phyloP scores from a whole-genome alignment of 1,140 invertebrate species.

The Matsumurasca onukii region DNA sequence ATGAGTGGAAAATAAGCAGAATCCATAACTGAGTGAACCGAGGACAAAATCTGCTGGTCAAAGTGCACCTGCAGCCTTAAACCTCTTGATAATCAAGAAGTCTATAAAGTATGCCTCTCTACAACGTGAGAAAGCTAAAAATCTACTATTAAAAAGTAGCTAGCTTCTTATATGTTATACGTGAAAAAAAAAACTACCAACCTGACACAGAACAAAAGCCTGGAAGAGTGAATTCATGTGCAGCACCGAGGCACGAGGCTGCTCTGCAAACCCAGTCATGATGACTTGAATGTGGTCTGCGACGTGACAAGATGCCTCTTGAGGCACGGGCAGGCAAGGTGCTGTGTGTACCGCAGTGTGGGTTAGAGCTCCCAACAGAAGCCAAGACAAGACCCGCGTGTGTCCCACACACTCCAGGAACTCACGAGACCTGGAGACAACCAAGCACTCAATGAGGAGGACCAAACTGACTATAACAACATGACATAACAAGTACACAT shows the following conservation, averaged over 20 bases:
- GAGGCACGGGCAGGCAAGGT: slow-evolving; percentile 83
- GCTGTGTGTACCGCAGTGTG: slow-evolving; percentile 69
- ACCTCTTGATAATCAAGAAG: too few species aligned
- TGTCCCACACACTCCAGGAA: slow-evolving; percentile 95
- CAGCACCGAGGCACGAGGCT: slow-evolving; percentile 83
- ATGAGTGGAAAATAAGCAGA: too few species aligned
- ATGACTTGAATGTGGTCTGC: slow-evolving; percentile 96
- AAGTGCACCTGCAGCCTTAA: too few species aligned
- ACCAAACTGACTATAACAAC: too few species aligned
- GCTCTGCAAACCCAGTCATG: slow-evolving; percentile 95
- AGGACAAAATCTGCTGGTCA: too few species aligned
- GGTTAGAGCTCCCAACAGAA: slow-evolving; percentile 90
- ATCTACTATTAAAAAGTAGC: too few species aligned
- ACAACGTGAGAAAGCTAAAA: too few species aligned
- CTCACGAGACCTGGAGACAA: slow-evolving; percentile 74
- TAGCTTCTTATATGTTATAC: too few species aligned
- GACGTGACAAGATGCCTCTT: slow-evolving; percentile 93
- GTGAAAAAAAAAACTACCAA: slow-evolving; percentile 42
- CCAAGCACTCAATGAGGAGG: too few species aligned
- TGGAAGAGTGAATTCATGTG: slow-evolving; percentile 92
- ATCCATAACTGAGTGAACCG: too few species aligned
- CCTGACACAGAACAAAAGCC: slow-evolving; percentile 79
- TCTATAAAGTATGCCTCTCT: too few species aligned
- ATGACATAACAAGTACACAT: too few species aligned
- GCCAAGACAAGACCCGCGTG: slow-evolving; percentile 92